These are phyloP conservation scores for Neotoma lepida DNA, from an alignment of 2,113 vertebrate genomes.

Conservation along the genomic window DNA sequence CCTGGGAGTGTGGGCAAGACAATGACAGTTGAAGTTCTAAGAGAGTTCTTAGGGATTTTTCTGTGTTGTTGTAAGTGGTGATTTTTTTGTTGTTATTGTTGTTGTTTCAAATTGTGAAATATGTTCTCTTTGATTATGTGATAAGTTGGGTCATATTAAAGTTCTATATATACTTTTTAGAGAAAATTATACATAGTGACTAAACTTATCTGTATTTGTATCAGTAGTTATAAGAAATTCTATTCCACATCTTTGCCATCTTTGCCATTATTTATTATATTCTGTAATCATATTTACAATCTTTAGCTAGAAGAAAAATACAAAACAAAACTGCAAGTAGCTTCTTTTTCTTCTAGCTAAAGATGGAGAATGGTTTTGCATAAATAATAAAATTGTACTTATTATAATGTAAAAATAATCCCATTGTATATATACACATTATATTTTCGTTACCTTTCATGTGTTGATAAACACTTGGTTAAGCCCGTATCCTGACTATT, in stretches of 20 bases:
- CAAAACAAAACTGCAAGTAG: not conserved
- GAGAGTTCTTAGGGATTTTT: not conserved
- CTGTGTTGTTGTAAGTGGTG: too few relatives aligned
- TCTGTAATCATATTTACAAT: not conserved
- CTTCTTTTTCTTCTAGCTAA: not conserved
- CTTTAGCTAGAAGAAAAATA: not conserved
- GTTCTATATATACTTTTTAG: not conserved
- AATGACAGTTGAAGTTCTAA: not conserved
- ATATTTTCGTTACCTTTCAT: not conserved
- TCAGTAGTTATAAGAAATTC: not conserved
- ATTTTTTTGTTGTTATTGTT: not conserved
- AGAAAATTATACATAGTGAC: not conserved
- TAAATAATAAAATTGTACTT: not conserved
- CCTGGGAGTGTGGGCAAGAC: fast-evolving
- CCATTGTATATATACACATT: too few relatives aligned
- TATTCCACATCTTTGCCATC: not conserved
- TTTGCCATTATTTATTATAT: not conserved
- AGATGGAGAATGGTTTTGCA: not conserved
- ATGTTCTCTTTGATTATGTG: too few relatives aligned
- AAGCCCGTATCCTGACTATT: not conserved
- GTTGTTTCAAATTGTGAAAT: not conserved
- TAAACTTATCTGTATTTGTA: not conserved
- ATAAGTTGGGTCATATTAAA: not conserved
- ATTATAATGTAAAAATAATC: not conserved
- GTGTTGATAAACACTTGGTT: too few relatives aligned